Evolutionary conservation across 2,797 vertebrate species (phyloP).

Genomic region (Mus minutoides): DNA sequence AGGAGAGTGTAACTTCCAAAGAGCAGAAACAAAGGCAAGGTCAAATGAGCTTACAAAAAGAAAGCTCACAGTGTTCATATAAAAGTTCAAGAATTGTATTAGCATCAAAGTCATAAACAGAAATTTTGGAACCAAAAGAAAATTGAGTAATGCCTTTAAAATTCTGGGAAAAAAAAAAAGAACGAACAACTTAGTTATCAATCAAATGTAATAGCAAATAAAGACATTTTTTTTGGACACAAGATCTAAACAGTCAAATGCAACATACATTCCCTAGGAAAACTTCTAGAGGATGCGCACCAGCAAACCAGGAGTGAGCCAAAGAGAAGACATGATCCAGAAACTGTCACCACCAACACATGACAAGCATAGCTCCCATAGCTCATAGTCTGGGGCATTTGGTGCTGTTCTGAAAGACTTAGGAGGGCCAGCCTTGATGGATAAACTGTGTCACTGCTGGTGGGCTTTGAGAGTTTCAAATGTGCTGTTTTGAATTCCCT

Average conservation of each 20-base stretch:
- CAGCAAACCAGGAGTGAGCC: conserved; percentile 22
- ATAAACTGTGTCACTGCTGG: background rate
- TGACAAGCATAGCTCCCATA: background rate
- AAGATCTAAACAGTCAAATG: background rate
- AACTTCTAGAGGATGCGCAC: background rate
- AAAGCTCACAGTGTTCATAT: conserved; percentile 22
- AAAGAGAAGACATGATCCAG: background rate
- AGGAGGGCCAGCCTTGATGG: background rate
- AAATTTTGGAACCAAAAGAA: conserved; percentile 55
- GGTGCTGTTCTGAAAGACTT: background rate
- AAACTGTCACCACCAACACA: background rate
- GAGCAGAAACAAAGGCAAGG: conserved; percentile 17
- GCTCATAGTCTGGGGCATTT: background rate
- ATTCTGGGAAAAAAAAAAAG: conserved; percentile 47
- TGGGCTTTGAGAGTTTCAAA: background rate
- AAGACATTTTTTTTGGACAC: background rate
- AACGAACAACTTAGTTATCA: background rate
- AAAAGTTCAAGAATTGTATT: conserved; percentile 30
- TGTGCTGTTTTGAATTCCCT: background rate
- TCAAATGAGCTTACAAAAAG: background rate
- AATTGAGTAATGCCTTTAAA: conserved; percentile 49
- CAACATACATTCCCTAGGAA: background rate
- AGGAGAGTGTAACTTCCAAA: conserved; percentile 31
- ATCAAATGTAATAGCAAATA: conserved; percentile 29
- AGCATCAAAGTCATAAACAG: conserved; percentile 51